Percentiles rank a stretch among this genome's conserved stretches.
These are phyloP conservation scores for Matsumyia berberina DNA, from an alignment of 2,888 invertebrate genomes.

Conservation along the genomic window DNA sequence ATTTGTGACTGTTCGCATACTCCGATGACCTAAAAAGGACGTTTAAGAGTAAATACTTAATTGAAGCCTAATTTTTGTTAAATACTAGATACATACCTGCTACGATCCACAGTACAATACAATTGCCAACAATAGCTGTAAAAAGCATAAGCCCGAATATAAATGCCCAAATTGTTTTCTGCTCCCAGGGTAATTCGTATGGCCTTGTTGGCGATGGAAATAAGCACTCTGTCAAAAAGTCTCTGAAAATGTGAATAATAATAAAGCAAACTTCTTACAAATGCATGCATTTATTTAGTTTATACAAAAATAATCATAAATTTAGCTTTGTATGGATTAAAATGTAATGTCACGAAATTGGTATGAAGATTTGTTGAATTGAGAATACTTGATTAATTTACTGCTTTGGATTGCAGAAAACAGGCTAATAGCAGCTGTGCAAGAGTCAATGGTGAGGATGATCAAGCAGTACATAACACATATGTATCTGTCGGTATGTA, in stretches of 20 bases:
- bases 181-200: constrained; percentile 88
- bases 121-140: constrained; percentile 93
- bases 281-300: too few relatives aligned
- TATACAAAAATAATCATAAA: too few relatives aligned
- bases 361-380: too few relatives aligned
- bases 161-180: constrained; percentile 89
- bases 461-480: too few relatives aligned
- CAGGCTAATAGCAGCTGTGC: too few relatives aligned
- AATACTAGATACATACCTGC: constrained; percentile 86
- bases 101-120: constrained; percentile 97
- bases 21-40: constrained; percentile 88
- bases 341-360: too few relatives aligned
- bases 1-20: constrained; percentile 96
- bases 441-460: too few relatives aligned
- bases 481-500: too few relatives aligned
- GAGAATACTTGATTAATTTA: too few relatives aligned
- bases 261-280: too few relatives aligned
- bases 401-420: too few relatives aligned
- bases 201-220: constrained; percentile 86
- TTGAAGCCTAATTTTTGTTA: background rate
- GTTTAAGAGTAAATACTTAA: background rate
- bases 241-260: constrained; percentile 83
- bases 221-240: constrained; percentile 87
- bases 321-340: too few relatives aligned
- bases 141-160: constrained; percentile 91